Conservation (phyloP, 2,888 invertebrate genomes). For the Tiliacea citrago region DNA sequence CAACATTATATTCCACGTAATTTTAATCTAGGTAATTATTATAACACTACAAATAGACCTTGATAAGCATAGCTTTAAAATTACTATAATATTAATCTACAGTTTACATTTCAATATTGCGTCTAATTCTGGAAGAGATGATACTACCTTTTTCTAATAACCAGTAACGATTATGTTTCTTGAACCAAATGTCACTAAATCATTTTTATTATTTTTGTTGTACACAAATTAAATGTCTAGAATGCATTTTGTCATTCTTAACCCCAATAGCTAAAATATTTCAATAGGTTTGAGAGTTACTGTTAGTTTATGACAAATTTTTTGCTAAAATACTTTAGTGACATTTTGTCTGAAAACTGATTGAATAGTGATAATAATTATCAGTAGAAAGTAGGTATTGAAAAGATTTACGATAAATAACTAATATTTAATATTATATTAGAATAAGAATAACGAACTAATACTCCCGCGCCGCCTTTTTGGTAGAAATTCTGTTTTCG, state of each 20-base stretch:
- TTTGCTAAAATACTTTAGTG: constrained; percentile 11
- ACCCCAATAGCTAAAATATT: background rate
- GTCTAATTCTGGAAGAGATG: constrained; percentile 36
- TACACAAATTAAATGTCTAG: background rate
- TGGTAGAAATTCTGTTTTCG: constrained; percentile 58
- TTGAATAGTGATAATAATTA: constrained; percentile 47
- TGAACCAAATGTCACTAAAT: constrained; percentile 23
- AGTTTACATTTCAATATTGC: constrained; percentile 51
- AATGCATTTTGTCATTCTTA: background rate
- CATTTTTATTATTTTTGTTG: background rate
- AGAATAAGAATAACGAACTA: constrained; percentile 63
- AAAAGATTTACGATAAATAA: constrained; percentile 62
- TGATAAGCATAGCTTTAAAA: constrained; percentile 56
- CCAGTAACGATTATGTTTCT: constrained; percentile 22
- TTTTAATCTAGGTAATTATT: constrained; percentile 40
- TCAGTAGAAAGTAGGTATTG: constrained; percentile 53
- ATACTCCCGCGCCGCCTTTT: constrained; percentile 58
- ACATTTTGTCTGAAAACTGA: constrained; percentile 43
- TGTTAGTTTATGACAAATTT: background rate
- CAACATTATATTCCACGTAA: constrained; percentile 37
- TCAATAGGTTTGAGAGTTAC: background rate
- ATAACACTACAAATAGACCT: constrained; percentile 48
- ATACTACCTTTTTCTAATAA: constrained; percentile 33
- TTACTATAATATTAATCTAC: constrained; percentile 48
- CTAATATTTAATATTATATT: constrained; percentile 59